Evolutionary conservation across 1,140 invertebrate genomes (phyloP), one percentile per base, ranked within the genome.

Genomic region (Papilio polyxenes): DNA sequence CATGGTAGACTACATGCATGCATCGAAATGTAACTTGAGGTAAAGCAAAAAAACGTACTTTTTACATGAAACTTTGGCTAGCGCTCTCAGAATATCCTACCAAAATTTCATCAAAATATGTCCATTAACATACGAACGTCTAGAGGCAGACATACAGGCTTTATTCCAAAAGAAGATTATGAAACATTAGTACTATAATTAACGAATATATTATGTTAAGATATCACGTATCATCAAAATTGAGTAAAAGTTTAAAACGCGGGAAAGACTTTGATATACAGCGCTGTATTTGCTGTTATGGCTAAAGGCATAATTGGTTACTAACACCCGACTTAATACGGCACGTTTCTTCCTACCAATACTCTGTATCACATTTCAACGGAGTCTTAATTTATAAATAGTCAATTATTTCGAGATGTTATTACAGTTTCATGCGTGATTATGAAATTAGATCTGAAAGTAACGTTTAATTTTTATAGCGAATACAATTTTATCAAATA

Each of bases 361-460:
- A 53, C n/a, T 49, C 75, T 53, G 75, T 53, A 77, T 77, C 49
- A 5, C 7, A 77, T 77, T 77, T 31, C 75, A 23, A 53, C 44
- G 40, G 37, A 77, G 75, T 77, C 49, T 31, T 51, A 51, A 77
- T 77, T 77, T 77, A 77, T 77, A 77, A 77, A 77, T 77, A 77
- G 11, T 77, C n/a, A 48, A 77, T 77, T 77, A 77, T 77, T 77
- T 77, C 49, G n/a, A 53, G 49, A 49, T n/a, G 9, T 76, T 49
- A 77, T 51, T 53, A 53, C 20, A 5, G 31, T 72, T 72, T 72
- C 31, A 37, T 37, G 23, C 23, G 23, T 69, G 65, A 37, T 72
- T 17, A 72, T 72, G 65, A 40, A 72, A 37, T 37, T 0, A 10
- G 13, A 37, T 72, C 11, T 15, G 13, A 37, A 72, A 37, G 7